These are phyloP conservation scores for Machimus rusticus DNA, from an alignment of 2,888 invertebrate species.

Conservation along the genomic window DNA sequence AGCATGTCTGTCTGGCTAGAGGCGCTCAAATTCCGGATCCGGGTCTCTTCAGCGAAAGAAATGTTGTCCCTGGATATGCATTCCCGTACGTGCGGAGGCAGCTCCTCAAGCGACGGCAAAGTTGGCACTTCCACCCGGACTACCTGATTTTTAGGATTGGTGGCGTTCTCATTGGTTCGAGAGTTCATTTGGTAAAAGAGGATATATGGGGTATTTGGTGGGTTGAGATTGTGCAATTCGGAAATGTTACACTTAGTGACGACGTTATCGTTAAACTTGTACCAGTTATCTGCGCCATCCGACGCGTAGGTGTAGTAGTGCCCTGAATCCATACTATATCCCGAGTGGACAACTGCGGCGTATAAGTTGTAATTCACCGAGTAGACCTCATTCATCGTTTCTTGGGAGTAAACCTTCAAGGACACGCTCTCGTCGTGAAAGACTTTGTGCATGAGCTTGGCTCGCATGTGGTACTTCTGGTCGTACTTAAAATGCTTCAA, in stretches of 20 bases:
- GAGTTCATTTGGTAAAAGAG: conserved; percentile 73
- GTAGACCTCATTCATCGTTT: conserved; percentile 56
- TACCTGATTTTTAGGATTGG: conserved; percentile 54
- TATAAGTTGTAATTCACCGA: conserved; percentile 74
- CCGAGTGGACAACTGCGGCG: conserved; percentile 85
- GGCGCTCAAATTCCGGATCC: conserved; percentile 55
- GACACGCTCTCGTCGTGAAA: conserved; percentile 68
- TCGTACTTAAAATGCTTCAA: conserved; percentile 82
- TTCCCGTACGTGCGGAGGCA: conserved; percentile 58
- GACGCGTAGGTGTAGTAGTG: conserved; percentile 87
- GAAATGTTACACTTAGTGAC: conserved; percentile 70
- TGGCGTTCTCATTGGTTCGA: conserved; percentile 12
- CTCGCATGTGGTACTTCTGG: conserved; percentile 74
- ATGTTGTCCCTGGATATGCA: conserved; percentile 59
- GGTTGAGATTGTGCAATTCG: conserved; percentile 70
- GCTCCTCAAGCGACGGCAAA: conserved; percentile 57
- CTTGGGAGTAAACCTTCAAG: conserved; percentile 62
- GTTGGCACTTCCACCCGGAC: conserved; percentile 54
- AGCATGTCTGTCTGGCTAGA: conserved; percentile 24
- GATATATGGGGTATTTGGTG: conserved; percentile 83
- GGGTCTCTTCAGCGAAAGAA: conserved; percentile 56
- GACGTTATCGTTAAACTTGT: conserved; percentile 80
- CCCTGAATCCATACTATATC: conserved; percentile 82
- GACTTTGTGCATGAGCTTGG: conserved; percentile 79
- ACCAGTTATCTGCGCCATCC: conserved; percentile 74